These are phyloP conservation scores for Argopecten irradians DNA, from an alignment of 1,140 invertebrate genomes.

Conservation along the genomic window DNA sequence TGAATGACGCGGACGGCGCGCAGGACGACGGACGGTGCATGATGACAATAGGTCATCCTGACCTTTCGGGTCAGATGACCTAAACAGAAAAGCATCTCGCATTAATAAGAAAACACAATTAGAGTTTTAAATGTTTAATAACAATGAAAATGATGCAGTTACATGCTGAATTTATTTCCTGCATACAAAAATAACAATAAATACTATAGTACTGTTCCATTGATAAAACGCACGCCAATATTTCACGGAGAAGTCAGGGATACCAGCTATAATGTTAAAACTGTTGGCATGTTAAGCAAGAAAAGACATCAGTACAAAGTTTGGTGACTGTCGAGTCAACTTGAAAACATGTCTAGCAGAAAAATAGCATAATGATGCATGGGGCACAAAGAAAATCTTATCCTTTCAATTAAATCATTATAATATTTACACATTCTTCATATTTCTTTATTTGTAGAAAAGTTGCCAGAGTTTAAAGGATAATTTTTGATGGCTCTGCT, in stretches of 20 bases:
- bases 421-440: background rate
- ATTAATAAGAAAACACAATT: background rate
- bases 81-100: no score
- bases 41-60: no score
- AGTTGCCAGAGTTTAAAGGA: background rate
- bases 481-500: background rate
- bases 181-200: slow-evolving; percentile 23
- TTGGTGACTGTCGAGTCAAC: background rate
- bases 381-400: background rate
- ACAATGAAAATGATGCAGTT: slow-evolving; percentile 22
- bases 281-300: background rate
- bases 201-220: slow-evolving; percentile 22
- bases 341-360: background rate
- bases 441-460: background rate
- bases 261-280: slow-evolving; percentile 10
- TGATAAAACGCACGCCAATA: slow-evolving; percentile 9
- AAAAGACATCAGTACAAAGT: background rate
- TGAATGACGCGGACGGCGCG: no score
- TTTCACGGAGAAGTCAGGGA: background rate
- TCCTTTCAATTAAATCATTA: background rate
- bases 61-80: no score
- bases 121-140: slow-evolving; percentile 19
- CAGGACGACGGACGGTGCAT: no score
- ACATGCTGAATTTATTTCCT: slow-evolving; percentile 22
- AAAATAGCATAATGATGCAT: background rate